These are phyloP conservation scores for Mermis nigrescens DNA, from an alignment of 2,888 invertebrate species.

Conservation along the genomic window DNA sequence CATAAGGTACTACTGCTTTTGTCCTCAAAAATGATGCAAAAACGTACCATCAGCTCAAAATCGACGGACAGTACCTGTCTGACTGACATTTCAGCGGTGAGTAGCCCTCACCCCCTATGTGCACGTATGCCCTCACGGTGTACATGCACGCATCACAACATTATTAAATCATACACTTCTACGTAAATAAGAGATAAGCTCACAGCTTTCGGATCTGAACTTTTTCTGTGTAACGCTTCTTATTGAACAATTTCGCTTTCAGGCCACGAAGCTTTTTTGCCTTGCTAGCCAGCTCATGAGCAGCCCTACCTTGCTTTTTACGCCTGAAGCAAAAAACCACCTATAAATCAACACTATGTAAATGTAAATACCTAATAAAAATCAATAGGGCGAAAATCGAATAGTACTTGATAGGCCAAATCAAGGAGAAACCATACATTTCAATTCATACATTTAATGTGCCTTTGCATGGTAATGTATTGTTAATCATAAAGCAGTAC, in stretches of 20 bases:
- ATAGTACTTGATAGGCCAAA: conserved; percentile 4
- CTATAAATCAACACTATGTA: neutral
- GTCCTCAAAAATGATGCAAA: no score
- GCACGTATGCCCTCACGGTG: neutral
- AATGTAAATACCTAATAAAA: neutral
- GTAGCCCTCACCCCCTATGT: no score
- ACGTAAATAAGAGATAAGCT: neutral
- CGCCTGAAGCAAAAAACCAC: conserved; percentile 36
- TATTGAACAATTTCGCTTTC: conserved; percentile 92
- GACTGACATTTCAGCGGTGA: neutral
- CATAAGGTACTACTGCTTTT: no score
- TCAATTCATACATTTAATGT: no score
- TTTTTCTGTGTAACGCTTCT: conserved; percentile 87
- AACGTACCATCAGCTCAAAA: no score
- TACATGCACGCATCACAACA: neutral
- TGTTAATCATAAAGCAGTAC: no score
- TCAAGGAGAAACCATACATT: no score
- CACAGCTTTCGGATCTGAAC: conserved; percentile 91
- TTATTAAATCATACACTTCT: no score
- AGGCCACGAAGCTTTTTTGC: conserved; percentile 79
- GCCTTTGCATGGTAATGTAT: no score
- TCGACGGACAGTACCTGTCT: no score
- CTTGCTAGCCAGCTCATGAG: conserved; percentile 69
- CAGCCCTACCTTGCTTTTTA: conserved; percentile 80
- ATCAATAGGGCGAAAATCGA: neutral